Base-by-base conservation (phyloP, 35 echinoderm and acorn worm species). In the Amphiura filiformis region DNA sequence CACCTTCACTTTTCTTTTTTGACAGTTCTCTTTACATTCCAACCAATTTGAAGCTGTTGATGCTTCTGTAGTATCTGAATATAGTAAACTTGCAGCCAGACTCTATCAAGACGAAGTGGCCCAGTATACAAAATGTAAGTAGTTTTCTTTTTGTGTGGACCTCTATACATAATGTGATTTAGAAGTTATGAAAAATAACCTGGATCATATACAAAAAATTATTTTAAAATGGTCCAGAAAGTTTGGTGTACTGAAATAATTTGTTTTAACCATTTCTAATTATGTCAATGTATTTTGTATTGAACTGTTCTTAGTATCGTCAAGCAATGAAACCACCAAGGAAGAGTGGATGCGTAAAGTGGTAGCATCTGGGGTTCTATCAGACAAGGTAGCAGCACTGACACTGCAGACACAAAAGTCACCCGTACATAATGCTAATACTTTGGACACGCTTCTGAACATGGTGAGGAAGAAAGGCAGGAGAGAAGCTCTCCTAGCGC, bases 341-440 rank as follows among this genome's bases (percentile, higher is more conserved):
- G 76, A 65, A 12, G 75, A 91, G 37, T 99, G 96, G 96, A 99
- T 99, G 93, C 91, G 92, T 78, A 99, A 93, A 20, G 96, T 99
- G 23, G 90, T 93, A 31, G 61, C 79, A 76, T 92, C 96, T 52
- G 96, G 96, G 12, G 93, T 91, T 28, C 87, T 99, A 18, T 83
- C 92, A 30, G 96, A 99, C 81, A 99, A 94, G 76, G 80, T 99
- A 11, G 96, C 96, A 13, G 96, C 93, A 37, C 56, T 99, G 37
- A 93, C 89, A 0, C 76, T 99, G 17, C 75, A 90, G 90, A 91
- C 94, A 18, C 96, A 99, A 65, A 89, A 86, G 20, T 64, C 87
- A 17, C 84, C 90, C 23, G 34, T 99, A 49, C 96, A 99, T 80
- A 95, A 82, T 30, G 83, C 91, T 13, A 40, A 61, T 26, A 89